phyloP scores from a whole-genome alignment of 2,888 invertebrate species.

The Pilophorus perplexus region DNA sequence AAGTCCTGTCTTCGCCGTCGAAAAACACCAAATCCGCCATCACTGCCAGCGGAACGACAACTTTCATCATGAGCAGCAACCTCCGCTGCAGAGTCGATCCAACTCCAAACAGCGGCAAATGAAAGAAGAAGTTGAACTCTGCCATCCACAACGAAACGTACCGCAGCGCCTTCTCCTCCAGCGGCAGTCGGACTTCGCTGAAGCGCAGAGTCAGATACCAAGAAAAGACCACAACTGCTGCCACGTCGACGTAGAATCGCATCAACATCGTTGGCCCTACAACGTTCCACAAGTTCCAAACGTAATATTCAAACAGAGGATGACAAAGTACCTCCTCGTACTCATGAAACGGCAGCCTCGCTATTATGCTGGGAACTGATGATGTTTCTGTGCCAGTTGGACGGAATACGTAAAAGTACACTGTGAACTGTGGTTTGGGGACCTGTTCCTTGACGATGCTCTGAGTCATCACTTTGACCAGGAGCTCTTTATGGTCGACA shows the following conservation, averaged over 20 bases:
- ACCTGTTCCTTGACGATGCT: not conserved
- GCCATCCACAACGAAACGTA: constrained; percentile 1
- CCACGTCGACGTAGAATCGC: not conserved
- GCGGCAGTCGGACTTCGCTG: not conserved
- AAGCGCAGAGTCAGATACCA: not conserved
- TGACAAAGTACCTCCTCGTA: not conserved
- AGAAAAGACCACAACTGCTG: not conserved
- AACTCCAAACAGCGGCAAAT: constrained; percentile 8
- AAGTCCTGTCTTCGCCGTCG: not conserved
- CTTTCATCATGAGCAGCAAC: not conserved
- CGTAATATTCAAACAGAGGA: constrained; percentile 10
- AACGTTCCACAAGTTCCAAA: not conserved
- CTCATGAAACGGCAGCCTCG: not conserved
- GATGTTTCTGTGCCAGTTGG: not conserved
- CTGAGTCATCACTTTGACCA: not conserved
- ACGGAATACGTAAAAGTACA: not conserved
- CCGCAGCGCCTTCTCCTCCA: not conserved
- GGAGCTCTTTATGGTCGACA: not conserved
- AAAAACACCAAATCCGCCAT: not conserved
- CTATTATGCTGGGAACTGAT: not conserved
- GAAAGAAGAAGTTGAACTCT: not conserved
- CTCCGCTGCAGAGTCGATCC: not conserved
- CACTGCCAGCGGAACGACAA: not conserved
- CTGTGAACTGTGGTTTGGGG: not conserved
- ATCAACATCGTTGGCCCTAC: not conserved